phyloP scores from a whole-genome alignment of 2,888 invertebrate genomes.

The Drosophila fulvimacula region DNA sequence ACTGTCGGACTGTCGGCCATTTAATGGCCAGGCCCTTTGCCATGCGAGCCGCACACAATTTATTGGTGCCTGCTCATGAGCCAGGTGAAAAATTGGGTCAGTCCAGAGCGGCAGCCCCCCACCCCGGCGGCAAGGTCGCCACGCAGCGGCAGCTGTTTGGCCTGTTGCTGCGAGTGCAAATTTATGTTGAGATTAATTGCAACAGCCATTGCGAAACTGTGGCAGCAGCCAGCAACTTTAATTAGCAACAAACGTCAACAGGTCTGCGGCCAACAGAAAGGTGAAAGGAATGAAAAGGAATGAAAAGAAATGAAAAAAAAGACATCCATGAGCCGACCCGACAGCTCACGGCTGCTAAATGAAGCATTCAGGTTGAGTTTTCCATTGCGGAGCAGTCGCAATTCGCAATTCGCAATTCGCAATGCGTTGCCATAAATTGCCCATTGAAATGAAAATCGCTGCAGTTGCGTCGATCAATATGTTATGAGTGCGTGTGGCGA shows the following conservation, averaged over 20 bases:
- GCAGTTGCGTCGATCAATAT: conserved; percentile 13
- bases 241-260: conserved; percentile 48
- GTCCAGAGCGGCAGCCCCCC: conserved; percentile 7
- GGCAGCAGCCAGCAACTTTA: conserved; percentile 39
- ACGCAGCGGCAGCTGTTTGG: background rate
- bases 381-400: background rate
- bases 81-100: conserved; percentile 60
- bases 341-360: conserved; percentile 12
- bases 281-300: too few relatives aligned
- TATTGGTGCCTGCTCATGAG: conserved; percentile 50
- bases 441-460: conserved; percentile 13
- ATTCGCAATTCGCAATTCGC: background rate
- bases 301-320: background rate
- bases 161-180: conserved; percentile 40
- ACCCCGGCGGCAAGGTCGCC: conserved; percentile 25
- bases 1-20: conserved; percentile 60
- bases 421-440: conserved; percentile 3
- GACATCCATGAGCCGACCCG: background rate
- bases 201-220: conserved; percentile 37
- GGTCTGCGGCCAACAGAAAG: conserved; percentile 6
- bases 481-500: conserved; percentile 2
- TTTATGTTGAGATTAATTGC: conserved; percentile 59
- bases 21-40: conserved; percentile 44
- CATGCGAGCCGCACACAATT: conserved; percentile 38
- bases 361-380: conserved; percentile 1